phyloP scores from a whole-genome alignment of 2,797 vertebrate species.

The Caiman crocodilus region DNA sequence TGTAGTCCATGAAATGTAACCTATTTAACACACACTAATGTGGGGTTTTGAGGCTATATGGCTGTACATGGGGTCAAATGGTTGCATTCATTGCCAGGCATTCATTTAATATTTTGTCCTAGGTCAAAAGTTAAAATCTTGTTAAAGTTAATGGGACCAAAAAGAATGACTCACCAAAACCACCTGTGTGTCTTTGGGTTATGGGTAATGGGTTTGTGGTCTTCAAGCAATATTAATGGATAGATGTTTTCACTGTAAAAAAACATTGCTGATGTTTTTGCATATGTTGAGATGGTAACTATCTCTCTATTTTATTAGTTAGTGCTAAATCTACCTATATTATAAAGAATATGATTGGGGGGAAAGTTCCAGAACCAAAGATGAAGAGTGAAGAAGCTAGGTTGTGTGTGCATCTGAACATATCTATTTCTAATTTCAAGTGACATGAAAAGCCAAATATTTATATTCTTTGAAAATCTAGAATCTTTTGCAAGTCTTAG shows the following conservation, averaged over 20 bases:
- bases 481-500: slow-evolving; percentile 2
- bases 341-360: not conserved
- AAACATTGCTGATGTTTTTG: not conserved
- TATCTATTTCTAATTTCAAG: not conserved
- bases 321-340: not conserved
- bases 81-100: not conserved
- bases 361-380: not conserved
- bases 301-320: not conserved
- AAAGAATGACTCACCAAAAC: not conserved
- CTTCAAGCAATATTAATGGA: not conserved
- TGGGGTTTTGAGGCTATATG: not conserved
- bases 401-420: not conserved
- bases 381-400: not conserved
- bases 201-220: not conserved
- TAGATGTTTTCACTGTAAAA: not conserved
- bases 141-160: not conserved
- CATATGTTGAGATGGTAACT: not conserved
- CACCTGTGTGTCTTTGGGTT: not conserved
- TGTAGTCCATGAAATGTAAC: not conserved
- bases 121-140: not conserved
- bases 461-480: not conserved
- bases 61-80: not conserved
- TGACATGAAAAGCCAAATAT: not conserved
- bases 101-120: not conserved
- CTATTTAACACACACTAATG: not conserved